phyloP scores from a whole-genome alignment of 2,888 invertebrate genomes.

The Lasioglossum leucozonium region DNA sequence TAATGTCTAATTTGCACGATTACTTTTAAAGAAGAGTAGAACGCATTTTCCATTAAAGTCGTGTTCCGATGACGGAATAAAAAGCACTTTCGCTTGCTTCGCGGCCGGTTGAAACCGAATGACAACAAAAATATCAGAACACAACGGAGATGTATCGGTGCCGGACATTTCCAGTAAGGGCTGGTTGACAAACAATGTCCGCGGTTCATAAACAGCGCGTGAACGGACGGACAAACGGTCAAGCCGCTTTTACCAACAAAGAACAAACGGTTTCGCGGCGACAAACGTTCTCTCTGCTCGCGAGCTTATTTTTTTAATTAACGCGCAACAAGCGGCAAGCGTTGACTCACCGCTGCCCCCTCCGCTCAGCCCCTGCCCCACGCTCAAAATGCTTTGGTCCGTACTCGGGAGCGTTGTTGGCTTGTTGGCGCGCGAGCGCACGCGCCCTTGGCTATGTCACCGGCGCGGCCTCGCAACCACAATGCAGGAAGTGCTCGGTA shows the following conservation, averaged over 20 bases:
- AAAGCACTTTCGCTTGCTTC: too few relatives aligned
- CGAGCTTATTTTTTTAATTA: conserved; percentile 40
- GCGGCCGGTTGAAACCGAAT: background rate
- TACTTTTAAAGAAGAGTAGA: too few relatives aligned
- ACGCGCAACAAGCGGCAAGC: conserved; percentile 32
- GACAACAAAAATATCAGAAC: background rate
- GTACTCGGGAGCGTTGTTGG: background rate
- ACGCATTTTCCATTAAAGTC: too few relatives aligned
- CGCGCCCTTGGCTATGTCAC: conserved; percentile 26
- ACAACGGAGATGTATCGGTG: background rate
- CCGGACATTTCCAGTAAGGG: background rate
- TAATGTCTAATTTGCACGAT: too few relatives aligned
- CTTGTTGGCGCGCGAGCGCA: background rate
- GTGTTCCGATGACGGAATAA: too few relatives aligned
- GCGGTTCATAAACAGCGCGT: background rate
- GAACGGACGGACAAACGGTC: background rate
- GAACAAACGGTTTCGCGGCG: background rate
- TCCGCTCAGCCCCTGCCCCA: background rate
- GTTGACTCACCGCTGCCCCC: background rate
- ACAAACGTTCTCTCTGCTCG: background rate
- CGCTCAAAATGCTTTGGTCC: conserved; percentile 37
- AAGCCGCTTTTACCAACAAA: background rate
- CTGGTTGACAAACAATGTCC: background rate
- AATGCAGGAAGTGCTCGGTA: conserved; percentile 56
- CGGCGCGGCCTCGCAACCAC: conserved; percentile 31